Conservation (phyloP, 2,797 vertebrate genomes). For the Gila robusta region DNA sequence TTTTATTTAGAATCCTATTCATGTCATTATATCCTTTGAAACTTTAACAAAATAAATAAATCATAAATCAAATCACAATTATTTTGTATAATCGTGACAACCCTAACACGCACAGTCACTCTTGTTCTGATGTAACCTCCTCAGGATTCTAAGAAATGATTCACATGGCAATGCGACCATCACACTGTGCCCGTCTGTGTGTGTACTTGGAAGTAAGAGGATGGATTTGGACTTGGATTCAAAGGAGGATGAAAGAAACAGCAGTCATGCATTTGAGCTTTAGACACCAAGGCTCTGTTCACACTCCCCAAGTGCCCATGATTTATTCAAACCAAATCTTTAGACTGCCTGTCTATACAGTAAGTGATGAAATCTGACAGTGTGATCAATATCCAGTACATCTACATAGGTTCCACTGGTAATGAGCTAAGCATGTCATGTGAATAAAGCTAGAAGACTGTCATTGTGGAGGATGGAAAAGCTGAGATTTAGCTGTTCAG, state of each 20-base stretch:
- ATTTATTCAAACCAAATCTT: conserved; percentile 16
- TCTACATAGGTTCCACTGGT: neutral
- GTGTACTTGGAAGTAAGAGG: neutral
- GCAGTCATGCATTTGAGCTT: conserved; percentile 17
- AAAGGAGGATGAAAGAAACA: conserved; percentile 7
- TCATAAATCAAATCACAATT: neutral
- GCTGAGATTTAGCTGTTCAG: neutral
- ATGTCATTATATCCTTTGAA: neutral
- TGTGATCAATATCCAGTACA: neutral
- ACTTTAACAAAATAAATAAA: neutral
- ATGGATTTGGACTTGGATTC: no score
- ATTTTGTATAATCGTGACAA: neutral
- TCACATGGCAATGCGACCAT: conserved; percentile 28
- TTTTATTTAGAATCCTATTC: neutral
- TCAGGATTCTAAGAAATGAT: conserved; percentile 17
- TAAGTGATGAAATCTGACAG: conserved; percentile 5
- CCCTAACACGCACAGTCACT: neutral
- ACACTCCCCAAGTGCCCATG: neutral
- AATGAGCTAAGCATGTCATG: neutral
- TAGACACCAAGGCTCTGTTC: neutral
- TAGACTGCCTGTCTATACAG: neutral
- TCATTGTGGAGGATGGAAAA: neutral
- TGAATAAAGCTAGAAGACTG: neutral
- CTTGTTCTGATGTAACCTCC: neutral
- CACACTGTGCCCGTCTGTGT: conserved; percentile 20